Conservation (phyloP, 2,888 invertebrate species). For the Leptopilina syphax region DNA sequence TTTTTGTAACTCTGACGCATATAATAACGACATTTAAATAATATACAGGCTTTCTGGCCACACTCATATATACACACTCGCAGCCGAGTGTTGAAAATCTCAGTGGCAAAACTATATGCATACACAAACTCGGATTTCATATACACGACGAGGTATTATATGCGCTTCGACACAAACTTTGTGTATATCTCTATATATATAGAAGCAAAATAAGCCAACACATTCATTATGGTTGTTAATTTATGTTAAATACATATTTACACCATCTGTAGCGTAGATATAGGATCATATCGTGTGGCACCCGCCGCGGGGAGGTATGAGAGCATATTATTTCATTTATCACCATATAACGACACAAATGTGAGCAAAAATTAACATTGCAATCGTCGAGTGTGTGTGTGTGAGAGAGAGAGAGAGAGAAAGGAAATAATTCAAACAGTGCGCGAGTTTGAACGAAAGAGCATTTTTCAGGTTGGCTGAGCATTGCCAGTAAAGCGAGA, state of each 20-base stretch:
- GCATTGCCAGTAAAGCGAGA: conserved; percentile 7
- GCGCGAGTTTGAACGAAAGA: not conserved
- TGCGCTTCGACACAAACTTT: conserved; percentile 43
- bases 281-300: conserved; percentile 43
- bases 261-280: conserved; percentile 52
- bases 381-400: no score
- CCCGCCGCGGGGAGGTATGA: conserved; percentile 48
- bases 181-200: conserved; percentile 30
- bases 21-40: conserved; percentile 60
- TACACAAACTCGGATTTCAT: not conserved
- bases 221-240: conserved; percentile 58
- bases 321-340: conserved; percentile 18
- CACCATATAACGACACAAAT: not conserved
- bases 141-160: conserved; percentile 1
- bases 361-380: conserved; percentile 13
- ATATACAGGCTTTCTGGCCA: conserved; percentile 42
- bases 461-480: conserved; percentile 33
- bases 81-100: not conserved
- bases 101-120: not conserved
- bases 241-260: conserved; percentile 64
- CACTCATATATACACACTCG: not conserved
- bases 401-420: no score
- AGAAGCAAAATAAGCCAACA: conserved; percentile 52
- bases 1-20: conserved; percentile 57
- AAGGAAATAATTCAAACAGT: conserved; percentile 27